phyloP scores from a whole-genome alignment of 92 coral and sea anemone genomes.

The Phenganax subtilis region DNA sequence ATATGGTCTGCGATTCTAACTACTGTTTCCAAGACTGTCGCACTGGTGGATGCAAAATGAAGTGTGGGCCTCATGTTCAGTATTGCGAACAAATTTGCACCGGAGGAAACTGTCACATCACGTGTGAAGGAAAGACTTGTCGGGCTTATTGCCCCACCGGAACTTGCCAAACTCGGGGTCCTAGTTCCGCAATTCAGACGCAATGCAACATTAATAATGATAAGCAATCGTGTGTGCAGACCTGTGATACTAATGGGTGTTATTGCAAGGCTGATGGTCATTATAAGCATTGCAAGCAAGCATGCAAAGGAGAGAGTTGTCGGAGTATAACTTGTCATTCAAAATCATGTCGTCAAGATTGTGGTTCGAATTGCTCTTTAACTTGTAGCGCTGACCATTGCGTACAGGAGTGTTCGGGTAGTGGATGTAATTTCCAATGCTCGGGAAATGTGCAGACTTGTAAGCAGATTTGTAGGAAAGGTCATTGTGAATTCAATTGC shows the following conservation, averaged over 20 bases:
- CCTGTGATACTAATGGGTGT: conserved; percentile 25
- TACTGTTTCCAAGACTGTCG: conserved; percentile 36
- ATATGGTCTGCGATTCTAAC: conserved; percentile 27
- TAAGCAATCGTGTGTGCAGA: conserved; percentile 27
- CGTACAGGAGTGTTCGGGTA: conserved; percentile 29
- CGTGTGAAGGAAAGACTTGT: conserved; percentile 39
- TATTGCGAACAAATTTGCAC: conserved; percentile 39
- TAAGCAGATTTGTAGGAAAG: conserved; percentile 34
- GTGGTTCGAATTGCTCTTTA: conserved; percentile 34
- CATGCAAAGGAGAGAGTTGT: conserved; percentile 12
- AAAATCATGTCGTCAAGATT: conserved; percentile 12
- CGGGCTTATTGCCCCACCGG: conserved; percentile 39
- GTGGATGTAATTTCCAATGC: conserved; percentile 38
- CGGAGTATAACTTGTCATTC: conserved; percentile 24
- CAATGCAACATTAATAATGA: neutral
- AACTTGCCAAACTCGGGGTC: conserved; percentile 33
- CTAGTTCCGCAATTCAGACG: conserved; percentile 1
- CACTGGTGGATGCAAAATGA: conserved; percentile 43
- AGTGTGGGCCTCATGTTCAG: conserved; percentile 36
- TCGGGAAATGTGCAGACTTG: conserved; percentile 28
- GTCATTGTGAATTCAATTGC: conserved; percentile 43
- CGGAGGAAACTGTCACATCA: conserved; percentile 35
- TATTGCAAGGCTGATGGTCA: conserved; percentile 26
- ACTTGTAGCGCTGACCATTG: conserved; percentile 41
- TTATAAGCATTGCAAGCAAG: conserved; percentile 28